Evolutionary conservation across 2,888 invertebrate species (phyloP), one percentile per base, ranked within the genome.

Genomic region (Tridacna crocea): DNA sequence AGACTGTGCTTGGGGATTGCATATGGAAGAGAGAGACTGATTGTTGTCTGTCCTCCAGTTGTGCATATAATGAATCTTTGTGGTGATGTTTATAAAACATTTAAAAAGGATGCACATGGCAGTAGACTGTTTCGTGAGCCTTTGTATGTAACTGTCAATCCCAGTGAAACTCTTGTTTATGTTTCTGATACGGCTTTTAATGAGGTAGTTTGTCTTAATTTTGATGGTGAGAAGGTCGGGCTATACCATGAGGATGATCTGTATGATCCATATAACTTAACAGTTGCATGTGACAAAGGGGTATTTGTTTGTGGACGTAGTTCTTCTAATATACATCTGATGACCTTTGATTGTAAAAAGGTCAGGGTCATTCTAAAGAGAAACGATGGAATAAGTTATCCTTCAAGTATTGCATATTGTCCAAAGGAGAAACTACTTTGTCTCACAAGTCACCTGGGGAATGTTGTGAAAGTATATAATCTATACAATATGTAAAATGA

Each of bases 251-350:
- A 63, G 2, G 26, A 26, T 26, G 63, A 27, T 27, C 26, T 63
- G 0, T 27, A 63, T 63, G 63, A 22, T 22, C 68, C 68, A 13
- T 68, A 22, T 22, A 46, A 68, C 46, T 12, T 68, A 8, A 68
- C 68, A 17, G 19, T 47, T 1, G 68, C 46, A 12, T 22, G 46
- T 22, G 68, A 48, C 46, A n/a, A 24, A 22, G 68, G 48, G 12
- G 22, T 68, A 13, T 47, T 47, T n/a, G 68, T 68, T 36, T 68
- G 68, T 68, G 68, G 68, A n/a, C 46, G 68, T 12, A 22, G 48
- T 47, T 68, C 68, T 47, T 48, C 22, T 48, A 68, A 68, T 46
- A n/a, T 68, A 15, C 68, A 68, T 46, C 47, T 47, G 24, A 47
- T 68, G 68, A 68, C 68, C 46, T 46, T 47, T 46, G 68, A 68